Conservation (phyloP, 2,113 vertebrate genomes). For the Silurus glanis region DNA sequence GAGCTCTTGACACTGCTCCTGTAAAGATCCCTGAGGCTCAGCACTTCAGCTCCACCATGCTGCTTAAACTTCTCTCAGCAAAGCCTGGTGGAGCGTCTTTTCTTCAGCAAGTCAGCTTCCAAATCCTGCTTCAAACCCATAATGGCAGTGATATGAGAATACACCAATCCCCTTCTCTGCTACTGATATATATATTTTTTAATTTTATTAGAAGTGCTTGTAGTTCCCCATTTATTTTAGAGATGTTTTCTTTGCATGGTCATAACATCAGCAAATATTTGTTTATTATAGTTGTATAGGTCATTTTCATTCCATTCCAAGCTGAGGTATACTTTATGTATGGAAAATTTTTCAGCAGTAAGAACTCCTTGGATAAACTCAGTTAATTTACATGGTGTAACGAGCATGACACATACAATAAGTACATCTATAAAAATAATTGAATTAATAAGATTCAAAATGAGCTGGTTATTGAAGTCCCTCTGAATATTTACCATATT, state of each 20-base stretch:
- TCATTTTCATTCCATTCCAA: neutral
- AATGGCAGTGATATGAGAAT: neutral
- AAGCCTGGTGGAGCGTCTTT: neutral
- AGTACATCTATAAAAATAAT: neutral
- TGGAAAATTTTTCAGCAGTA: neutral
- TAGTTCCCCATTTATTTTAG: neutral
- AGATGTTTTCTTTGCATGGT: neutral
- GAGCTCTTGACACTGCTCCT: neutral
- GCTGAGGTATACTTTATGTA: neutral
- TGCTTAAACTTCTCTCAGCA: constrained; percentile 23
- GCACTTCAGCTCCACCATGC: constrained; percentile 18
- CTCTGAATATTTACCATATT: neutral
- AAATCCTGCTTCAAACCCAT: neutral
- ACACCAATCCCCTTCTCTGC: neutral
- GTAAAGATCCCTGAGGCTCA: constrained; percentile 27
- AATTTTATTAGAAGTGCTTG: neutral
- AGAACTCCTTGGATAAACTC: neutral
- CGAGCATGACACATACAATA: neutral
- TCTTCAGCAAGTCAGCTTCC: neutral
- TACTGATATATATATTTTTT: neutral
- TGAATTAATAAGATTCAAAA: neutral
- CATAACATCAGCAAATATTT: neutral
- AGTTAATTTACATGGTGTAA: neutral
- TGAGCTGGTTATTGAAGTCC: neutral
- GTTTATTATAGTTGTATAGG: neutral